phyloP scores from a whole-genome alignment of 1,140 invertebrate species.

The Cydia fagiglandana region DNA sequence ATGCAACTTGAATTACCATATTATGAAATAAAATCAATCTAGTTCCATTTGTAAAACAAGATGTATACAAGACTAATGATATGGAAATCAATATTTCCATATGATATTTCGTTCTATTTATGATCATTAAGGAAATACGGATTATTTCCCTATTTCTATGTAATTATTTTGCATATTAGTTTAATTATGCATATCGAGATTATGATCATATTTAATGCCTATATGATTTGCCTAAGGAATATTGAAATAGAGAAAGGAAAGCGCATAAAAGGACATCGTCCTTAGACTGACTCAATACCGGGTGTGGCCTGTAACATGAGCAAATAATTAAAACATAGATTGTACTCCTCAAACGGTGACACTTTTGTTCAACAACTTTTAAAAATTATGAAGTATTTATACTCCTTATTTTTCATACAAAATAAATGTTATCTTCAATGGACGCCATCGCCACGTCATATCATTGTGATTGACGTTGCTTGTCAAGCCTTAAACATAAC shows the following conservation, averaged over 20 bases:
- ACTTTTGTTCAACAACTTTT: too few relatives aligned
- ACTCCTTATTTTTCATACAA: too few relatives aligned
- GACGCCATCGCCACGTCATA: too few relatives aligned
- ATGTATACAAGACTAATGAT: constrained; percentile 2
- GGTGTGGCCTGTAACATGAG: too few relatives aligned
- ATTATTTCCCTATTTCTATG: not conserved
- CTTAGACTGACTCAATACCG: constrained; percentile 1
- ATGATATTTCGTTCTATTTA: not conserved
- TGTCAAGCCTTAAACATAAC: too few relatives aligned
- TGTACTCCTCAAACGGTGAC: too few relatives aligned
- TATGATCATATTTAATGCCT: not conserved
- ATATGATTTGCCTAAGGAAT: not conserved
- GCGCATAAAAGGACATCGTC: not conserved
- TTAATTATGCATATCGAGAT: constrained; percentile 2
- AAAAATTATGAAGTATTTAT: too few relatives aligned
- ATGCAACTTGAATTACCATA: constrained; percentile 3
- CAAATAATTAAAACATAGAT: too few relatives aligned
- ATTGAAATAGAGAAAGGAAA: not conserved
- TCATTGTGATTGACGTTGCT: too few relatives aligned
- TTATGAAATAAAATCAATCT: not conserved
- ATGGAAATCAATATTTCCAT: not conserved
- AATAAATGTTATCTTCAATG: too few relatives aligned
- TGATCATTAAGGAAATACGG: not conserved
- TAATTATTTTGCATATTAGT: not conserved
- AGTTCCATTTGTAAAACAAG: not conserved